phyloP scores from a whole-genome alignment of 2,113 vertebrate species.

The Perognathus longimembris region DNA sequence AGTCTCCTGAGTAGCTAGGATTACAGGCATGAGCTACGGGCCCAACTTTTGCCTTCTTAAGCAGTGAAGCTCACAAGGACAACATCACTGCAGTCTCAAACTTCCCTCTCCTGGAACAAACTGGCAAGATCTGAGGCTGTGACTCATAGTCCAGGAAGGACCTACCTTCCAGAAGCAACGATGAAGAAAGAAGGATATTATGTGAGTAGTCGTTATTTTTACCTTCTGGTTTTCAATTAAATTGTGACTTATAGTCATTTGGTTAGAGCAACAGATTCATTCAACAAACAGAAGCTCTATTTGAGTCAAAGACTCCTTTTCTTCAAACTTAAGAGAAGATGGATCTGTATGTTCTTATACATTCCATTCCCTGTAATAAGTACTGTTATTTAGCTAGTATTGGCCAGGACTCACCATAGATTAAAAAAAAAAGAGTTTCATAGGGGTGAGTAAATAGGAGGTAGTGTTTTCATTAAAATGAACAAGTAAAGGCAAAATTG shows the following conservation, averaged over 20 bases:
- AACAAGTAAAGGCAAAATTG: background rate
- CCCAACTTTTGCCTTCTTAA: background rate
- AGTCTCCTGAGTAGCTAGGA: too few species aligned
- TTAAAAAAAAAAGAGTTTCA: constrained; percentile 10
- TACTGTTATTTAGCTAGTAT: constrained; percentile 27
- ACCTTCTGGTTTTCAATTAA: constrained; percentile 70
- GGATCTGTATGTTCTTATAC: background rate
- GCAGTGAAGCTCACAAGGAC: background rate
- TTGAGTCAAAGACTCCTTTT: constrained; percentile 58
- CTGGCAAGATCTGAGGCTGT: constrained; percentile 43
- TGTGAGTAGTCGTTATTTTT: constrained; percentile 74
- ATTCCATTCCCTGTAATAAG: constrained; percentile 31
- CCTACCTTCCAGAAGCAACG: constrained; percentile 63
- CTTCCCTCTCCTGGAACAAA: constrained; percentile 51
- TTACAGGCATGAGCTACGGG: too few species aligned
- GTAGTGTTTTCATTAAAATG: constrained; percentile 29
- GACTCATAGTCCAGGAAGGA: constrained; percentile 65
- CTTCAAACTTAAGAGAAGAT: background rate
- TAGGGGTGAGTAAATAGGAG: background rate
- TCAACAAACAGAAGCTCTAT: constrained; percentile 58
- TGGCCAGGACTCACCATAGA: background rate
- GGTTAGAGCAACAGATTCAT: constrained; percentile 50
- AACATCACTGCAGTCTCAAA: background rate
- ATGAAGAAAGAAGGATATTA: constrained; percentile 61
- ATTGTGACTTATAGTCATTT: constrained; percentile 63